Conservation (phyloP, 2,888 invertebrate species). For the Drosophila maculinotata region DNA sequence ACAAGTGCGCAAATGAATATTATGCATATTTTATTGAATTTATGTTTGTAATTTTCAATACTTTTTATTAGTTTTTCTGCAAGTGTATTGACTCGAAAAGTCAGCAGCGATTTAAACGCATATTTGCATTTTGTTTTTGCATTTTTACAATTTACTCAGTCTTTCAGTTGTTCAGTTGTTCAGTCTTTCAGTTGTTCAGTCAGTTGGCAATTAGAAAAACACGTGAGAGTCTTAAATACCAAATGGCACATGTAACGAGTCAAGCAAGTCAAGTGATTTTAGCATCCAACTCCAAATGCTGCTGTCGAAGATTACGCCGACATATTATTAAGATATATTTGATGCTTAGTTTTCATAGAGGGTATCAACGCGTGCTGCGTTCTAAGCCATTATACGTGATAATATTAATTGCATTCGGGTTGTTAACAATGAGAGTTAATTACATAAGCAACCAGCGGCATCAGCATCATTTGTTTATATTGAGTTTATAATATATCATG, state of each 20-base stretch:
- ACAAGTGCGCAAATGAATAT: background rate
- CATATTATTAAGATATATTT: constrained; percentile 13
- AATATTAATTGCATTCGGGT: constrained; percentile 30
- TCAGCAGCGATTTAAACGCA: constrained; percentile 1
- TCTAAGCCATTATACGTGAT: constrained; percentile 2
- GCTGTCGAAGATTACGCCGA: constrained; percentile 14
- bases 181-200: constrained; percentile 17
- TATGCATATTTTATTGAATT: background rate
- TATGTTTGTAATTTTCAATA: constrained; percentile 3
- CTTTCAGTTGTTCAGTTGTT: constrained; percentile 9
- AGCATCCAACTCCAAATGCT: constrained; percentile 4
- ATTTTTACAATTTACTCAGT: constrained; percentile 6
- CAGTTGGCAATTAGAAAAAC: constrained; percentile 56
- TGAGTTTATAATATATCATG: constrained; percentile 46
- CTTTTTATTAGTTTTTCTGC: background rate
- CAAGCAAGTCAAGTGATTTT: constrained; percentile 48
- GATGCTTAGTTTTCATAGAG: background rate
- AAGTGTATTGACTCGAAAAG: constrained; percentile 10
- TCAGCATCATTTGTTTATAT: constrained; percentile 25
- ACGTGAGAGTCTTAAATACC: constrained; percentile 69
- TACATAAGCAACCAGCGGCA: constrained; percentile 28
- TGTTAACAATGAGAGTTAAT: constrained; percentile 45
- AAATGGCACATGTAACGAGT: constrained; percentile 66
- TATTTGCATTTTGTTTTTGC: constrained; percentile 28
- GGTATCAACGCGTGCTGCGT: constrained; percentile 20